Conservation (phyloP, 2,113 vertebrate genomes). For the Furnarius figulus region DNA sequence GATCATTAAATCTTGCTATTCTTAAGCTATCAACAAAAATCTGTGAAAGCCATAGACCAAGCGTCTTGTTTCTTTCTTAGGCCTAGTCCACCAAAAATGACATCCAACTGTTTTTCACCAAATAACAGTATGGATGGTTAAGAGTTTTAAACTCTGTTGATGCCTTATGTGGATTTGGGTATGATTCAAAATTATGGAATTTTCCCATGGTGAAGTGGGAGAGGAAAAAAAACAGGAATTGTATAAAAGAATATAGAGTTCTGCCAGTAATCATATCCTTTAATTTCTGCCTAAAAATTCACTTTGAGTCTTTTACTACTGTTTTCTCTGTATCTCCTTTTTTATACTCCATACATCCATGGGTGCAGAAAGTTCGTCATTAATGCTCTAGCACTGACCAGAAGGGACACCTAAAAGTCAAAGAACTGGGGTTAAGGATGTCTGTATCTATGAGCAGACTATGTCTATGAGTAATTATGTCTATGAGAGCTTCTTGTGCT, state of each 20-base stretch:
- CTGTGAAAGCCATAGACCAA: neutral
- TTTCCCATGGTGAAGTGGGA: neutral
- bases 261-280: neutral
- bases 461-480: neutral
- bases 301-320: neutral
- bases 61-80: conserved; percentile 25
- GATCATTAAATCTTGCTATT: conserved; percentile 32
- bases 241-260: neutral
- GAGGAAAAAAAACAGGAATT: neutral
- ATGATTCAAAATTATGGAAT: neutral
- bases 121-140: neutral
- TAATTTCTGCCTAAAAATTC: neutral
- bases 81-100: neutral
- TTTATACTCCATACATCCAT: neutral
- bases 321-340: neutral
- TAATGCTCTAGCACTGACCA: neutral
- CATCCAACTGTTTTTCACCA: neutral
- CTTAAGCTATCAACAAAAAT: conserved; percentile 18
- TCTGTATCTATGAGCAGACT: neutral
- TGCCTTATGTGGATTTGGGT: neutral
- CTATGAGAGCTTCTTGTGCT: neutral
- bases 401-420: neutral
- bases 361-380: neutral
- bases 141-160: neutral
- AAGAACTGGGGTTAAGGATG: neutral